Evolutionary conservation across 2,888 invertebrate genomes (phyloP).

Genomic region (Amblyjoppa proteus): DNA sequence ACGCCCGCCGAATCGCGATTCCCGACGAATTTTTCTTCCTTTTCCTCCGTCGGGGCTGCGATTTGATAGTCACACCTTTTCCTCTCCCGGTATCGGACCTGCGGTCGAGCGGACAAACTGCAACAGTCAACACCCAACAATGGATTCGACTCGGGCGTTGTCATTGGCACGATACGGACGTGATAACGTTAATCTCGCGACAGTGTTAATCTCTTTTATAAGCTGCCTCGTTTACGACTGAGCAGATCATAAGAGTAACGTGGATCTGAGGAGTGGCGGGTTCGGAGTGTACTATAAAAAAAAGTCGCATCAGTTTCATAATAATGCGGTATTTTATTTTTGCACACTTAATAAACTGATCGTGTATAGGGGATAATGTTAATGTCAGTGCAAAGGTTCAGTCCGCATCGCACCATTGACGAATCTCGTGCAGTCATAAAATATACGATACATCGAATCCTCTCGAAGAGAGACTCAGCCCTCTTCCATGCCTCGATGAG

Average conservation of each 20-base stretch:
- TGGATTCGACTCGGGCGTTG: conserved; percentile 82
- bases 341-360: conserved; percentile 47
- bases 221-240: neutral
- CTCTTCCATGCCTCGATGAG: neutral
- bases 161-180: conserved; percentile 82
- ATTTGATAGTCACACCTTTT: conserved; percentile 92
- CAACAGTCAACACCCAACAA: conserved; percentile 84
- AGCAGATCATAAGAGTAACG: neutral
- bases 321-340: conserved; percentile 13
- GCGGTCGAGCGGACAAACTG: conserved; percentile 93
- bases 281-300: neutral
- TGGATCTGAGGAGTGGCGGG: conserved; percentile 6
- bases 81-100: conserved; percentile 90
- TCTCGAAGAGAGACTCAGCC: neutral
- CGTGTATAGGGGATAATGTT: conserved; percentile 43
- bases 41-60: conserved; percentile 76
- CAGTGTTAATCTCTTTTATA: conserved; percentile 32
- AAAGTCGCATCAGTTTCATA: conserved; percentile 28
- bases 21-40: conserved; percentile 67
- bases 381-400: conserved; percentile 64
- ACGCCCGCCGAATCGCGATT: conserved; percentile 54
- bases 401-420: conserved; percentile 83
- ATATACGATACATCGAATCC: conserved; percentile 33
- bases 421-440: conserved; percentile 67
- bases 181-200: conserved; percentile 31